Base-by-base conservation (phyloP, 2,113 vertebrate species). In the Onychorhynchus coronatus region DNA sequence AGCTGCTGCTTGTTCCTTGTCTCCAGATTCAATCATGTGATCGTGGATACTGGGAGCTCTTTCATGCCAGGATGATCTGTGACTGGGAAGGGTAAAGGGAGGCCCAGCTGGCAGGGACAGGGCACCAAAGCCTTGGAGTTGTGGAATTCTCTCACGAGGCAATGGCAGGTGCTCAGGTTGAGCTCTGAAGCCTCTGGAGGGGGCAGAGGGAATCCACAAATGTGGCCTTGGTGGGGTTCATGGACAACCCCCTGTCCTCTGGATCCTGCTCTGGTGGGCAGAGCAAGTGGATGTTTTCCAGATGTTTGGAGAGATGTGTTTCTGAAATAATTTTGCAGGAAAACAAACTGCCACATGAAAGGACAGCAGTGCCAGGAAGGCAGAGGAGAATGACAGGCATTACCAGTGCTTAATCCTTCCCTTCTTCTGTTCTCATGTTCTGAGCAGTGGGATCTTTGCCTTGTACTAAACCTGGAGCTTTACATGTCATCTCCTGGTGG, bases 251-350 rank as follows among this genome's bases (percentile, higher is more conserved):
- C 5, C 71, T 87, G 76, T 80, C 79, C 72, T 84, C 56, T 84
- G 82, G 67, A 84, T 94, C 85, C 86, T 72, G 67, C 82, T 53
- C 17, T 21, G 58, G 63, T 88, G 86, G 89, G 92, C 89, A 90
- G 74, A 81, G 67, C 81, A 84, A 71, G 56, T 71, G 92, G 81
- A 92, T 92, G 92, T 79, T 89, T 89, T 94, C 92, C 85, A 95
- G 56, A 94, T 94, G 92, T 83, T 92, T 83, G 81, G 72, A 94
- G 91, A 94, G 85, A 83, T 87, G 77, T 79, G 50, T 79, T 89
- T 94, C 62, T 83, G 77, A 86, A 79, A 37, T 82, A 0, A 3
- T 46, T 37, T 61, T 74, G 35, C 33, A 79, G 62, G 92, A 87
- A 83, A 89, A 86, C 67, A 71, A 92, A 50, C 72, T 62, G 55